These are phyloP conservation scores for Telmatochromis brichardi DNA, from an alignment of 2,113 vertebrate genomes.

Conservation along the genomic window DNA sequence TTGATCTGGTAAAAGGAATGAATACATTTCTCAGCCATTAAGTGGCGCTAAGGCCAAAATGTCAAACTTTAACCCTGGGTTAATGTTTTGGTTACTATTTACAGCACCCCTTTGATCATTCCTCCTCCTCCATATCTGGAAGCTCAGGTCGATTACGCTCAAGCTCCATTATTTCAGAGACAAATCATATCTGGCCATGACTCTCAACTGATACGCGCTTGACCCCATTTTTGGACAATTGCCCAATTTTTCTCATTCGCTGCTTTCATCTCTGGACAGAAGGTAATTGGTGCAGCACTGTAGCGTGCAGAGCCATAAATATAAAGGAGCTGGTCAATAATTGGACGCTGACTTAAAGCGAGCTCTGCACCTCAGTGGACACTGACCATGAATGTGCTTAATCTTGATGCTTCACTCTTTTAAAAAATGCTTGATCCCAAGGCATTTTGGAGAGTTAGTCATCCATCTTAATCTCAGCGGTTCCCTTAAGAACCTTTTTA, in stretches of 20 bases:
- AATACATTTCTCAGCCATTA: conserved; percentile 45
- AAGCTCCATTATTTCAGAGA: conserved; percentile 41
- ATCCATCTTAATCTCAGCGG: not conserved
- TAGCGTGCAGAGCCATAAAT: conserved; percentile 8
- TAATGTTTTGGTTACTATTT: conserved; percentile 49
- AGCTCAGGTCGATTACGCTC: conserved; percentile 47
- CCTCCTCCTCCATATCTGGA: conserved; percentile 28
- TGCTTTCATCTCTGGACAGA: conserved; percentile 16
- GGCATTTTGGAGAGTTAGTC: conserved; percentile 20
- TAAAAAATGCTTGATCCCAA: not conserved
- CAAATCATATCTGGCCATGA: conserved; percentile 35
- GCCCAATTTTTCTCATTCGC: conserved; percentile 32
- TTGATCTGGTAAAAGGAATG: conserved; percentile 46
- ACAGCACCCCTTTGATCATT: conserved; percentile 22
- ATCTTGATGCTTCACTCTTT: conserved; percentile 8
- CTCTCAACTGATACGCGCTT: conserved; percentile 42
- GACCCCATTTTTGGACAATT: conserved; percentile 57
- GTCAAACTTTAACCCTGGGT: conserved; percentile 35
- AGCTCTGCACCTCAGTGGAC: not conserved
- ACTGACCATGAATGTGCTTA: conserved; percentile 14
- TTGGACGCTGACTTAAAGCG: conserved; percentile 21
- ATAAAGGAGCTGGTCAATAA: conserved; percentile 30
- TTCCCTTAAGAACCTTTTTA: conserved; percentile 7
- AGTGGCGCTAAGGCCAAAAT: conserved; percentile 18
- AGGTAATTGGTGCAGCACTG: conserved; percentile 31